phyloP scores from a whole-genome alignment of 2,797 vertebrate species.

The Mormyrops attenuatus region DNA sequence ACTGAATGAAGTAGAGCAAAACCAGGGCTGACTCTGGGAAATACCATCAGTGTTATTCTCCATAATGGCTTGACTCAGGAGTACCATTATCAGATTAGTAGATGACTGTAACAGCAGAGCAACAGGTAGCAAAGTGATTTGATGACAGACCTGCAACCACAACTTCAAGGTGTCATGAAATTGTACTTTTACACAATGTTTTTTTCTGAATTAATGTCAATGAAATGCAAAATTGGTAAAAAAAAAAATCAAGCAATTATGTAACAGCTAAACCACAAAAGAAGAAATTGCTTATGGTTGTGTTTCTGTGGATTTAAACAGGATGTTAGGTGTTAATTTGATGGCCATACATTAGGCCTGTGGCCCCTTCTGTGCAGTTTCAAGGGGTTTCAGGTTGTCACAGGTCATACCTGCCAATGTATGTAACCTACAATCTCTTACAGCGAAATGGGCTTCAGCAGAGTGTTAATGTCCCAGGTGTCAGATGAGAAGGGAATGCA shows the following conservation, averaged over 20 bases:
- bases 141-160: not conserved
- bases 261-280: not conserved
- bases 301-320: not conserved
- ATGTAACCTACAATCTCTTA: not conserved
- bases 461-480: not conserved
- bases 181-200: not conserved
- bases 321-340: not conserved
- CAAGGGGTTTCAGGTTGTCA: not conserved
- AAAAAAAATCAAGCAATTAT: not conserved
- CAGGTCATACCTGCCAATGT: not conserved
- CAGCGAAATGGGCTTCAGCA: not conserved
- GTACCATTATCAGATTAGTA: not conserved
- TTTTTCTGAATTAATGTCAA: not conserved
- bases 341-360: not conserved
- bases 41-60: not conserved
- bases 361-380: not conserved
- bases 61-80: not conserved
- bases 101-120: not conserved
- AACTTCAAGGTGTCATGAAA: not conserved
- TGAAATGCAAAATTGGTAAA: not conserved
- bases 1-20: not conserved
- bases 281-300: not conserved
- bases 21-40: not conserved
- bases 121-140: slow-evolving; percentile 3
- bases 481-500: not conserved